Base-by-base conservation (phyloP, 2,888 invertebrate genomes). In the Lithodes maja region DNA sequence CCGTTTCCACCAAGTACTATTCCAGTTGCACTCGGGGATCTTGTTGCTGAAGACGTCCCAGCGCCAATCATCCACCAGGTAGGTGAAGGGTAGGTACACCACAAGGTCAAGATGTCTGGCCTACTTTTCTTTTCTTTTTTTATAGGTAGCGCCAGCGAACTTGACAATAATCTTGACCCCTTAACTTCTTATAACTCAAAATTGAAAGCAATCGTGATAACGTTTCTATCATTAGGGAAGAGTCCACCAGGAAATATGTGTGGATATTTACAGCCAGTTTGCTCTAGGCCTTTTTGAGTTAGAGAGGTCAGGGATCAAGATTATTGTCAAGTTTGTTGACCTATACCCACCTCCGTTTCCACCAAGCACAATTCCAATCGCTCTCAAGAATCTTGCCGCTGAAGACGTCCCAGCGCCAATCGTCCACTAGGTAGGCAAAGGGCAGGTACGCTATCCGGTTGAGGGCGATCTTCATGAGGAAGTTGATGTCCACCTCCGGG, bases 1-100 rank as follows among this genome's bases (percentile, higher is more conserved):
- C n/a, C 98, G 94, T 93, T 97, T 95, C 96, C 97, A 97, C 96
- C 97, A 98, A 92, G 97, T 97, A 92, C 97, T 97, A 93, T 97
- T 98, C 93, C 97, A 97, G 92, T 97, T 96, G 81, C 96, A 96
- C 92, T 96, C 96, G 89, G 95, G 95, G 0, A 96, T 95, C 71
- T 95, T 95, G 0, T 96, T 97, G 80, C 95, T 96, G 93, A 97
- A 98, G 0, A 98, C 95, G 92, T 97, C 97, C 95, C 97, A 97
- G 53, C 98, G 95, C 94, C 96, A 96, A 92, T 95, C 94, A 92
- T 96, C 96, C 92, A 96, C 95, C 5, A 96, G 95, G 75, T 89
- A 92, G 77, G 89, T 93, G 89, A 93, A 93, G 5, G 93, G 93
- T 3, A 93, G 90, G 83, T 93, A 93, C 12, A 93, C 93, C 1